These are phyloP conservation scores for Xerus rutilus DNA, from an alignment of 2,797 vertebrate genomes.

Conservation along the genomic window DNA sequence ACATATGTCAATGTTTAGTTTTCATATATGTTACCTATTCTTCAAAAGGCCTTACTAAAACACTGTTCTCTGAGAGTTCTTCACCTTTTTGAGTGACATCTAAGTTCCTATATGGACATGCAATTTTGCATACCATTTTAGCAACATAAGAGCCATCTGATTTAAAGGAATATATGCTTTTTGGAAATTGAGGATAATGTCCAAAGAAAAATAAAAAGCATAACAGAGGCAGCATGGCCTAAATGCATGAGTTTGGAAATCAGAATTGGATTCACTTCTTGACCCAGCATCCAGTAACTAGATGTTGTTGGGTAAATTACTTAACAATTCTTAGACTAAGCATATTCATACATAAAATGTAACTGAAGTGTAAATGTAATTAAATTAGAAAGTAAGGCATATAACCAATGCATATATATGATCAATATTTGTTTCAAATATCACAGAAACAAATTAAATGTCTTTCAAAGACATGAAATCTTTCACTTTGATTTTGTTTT, in stretches of 20 bases:
- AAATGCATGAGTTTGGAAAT: neutral
- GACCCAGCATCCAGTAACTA: neutral
- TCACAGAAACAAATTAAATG: neutral
- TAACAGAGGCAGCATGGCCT: neutral
- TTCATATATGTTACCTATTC: neutral
- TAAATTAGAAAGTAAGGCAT: neutral
- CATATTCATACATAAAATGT: neutral
- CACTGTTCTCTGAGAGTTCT: neutral
- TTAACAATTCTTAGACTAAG: conserved; percentile 13
- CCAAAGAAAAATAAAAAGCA: conserved; percentile 29
- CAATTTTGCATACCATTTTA: neutral
- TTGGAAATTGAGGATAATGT: neutral
- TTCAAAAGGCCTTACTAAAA: neutral
- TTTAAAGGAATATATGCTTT: conserved; percentile 34
- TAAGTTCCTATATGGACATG: neutral
- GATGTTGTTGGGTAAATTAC: neutral
- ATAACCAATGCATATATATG: neutral
- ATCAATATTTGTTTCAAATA: conserved; percentile 13
- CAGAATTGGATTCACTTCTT: conserved; percentile 21
- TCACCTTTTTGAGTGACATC: neutral
- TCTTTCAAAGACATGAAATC: neutral
- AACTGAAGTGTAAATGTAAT: neutral
- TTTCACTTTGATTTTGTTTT: conserved; percentile 47
- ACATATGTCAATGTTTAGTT: neutral
- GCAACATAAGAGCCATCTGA: neutral